phyloP scores from a whole-genome alignment of 2,113 vertebrate genomes.

The Bujurquina vittata region DNA sequence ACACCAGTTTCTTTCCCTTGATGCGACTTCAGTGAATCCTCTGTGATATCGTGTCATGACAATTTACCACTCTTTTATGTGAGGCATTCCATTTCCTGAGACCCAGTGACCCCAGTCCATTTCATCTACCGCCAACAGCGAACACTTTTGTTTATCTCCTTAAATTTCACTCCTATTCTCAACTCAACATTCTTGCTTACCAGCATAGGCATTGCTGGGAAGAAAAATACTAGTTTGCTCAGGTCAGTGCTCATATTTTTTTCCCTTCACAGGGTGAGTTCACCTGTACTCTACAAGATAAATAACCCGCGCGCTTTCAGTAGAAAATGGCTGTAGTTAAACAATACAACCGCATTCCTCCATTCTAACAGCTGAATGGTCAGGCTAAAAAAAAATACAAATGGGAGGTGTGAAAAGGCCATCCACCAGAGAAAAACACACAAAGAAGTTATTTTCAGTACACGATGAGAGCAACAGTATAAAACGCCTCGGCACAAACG shows the following conservation, averaged over 20 bases:
- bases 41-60: slow-evolving; percentile 23
- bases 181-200: slow-evolving; percentile 6
- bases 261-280: slow-evolving; percentile 39
- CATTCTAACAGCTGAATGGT: slow-evolving; percentile 47
- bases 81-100: slow-evolving; percentile 46
- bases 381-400: slow-evolving; percentile 49
- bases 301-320: slow-evolving; percentile 49
- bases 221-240: slow-evolving; percentile 55
- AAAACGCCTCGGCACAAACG: slow-evolving; percentile 35
- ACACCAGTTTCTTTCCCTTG: slow-evolving; percentile 16
- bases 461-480: slow-evolving; percentile 34
- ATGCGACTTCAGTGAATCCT: slow-evolving; percentile 23
- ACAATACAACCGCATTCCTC: slow-evolving; percentile 42
- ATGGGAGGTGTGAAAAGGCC: slow-evolving; percentile 61
- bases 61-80: slow-evolving; percentile 36
- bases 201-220: slow-evolving; percentile 21
- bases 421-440: slow-evolving; percentile 42
- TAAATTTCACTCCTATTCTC: slow-evolving; percentile 38
- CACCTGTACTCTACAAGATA: slow-evolving; percentile 64
- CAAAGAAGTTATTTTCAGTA: slow-evolving; percentile 51
- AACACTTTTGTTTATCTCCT: slow-evolving; percentile 16
- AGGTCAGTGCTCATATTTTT: slow-evolving; percentile 64
- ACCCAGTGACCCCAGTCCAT: slow-evolving; percentile 41
- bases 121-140: slow-evolving; percentile 25
- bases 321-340: slow-evolving; percentile 63